Percentiles rank a stretch among this genome's conserved stretches.
phyloP scores from a whole-genome alignment of 2,113 vertebrate species.

The Callorhinus ursinus region DNA sequence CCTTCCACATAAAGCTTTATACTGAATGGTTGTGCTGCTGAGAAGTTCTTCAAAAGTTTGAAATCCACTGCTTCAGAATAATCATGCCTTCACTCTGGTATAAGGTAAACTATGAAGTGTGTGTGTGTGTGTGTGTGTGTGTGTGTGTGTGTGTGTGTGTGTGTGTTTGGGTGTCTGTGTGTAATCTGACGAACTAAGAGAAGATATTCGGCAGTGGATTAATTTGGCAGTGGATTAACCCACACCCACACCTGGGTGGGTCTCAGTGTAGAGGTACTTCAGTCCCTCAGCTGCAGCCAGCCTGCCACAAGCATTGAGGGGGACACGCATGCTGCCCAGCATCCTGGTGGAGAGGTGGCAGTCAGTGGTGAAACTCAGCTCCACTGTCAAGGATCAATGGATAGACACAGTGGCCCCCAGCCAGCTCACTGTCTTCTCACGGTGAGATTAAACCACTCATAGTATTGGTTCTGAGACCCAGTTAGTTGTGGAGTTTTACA shows the following conservation, averaged over 20 bases:
- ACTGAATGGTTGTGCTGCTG: not conserved
- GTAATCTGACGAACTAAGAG: not conserved
- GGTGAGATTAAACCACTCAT: not conserved
- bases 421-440: not conserved
- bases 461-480: not conserved
- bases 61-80: not conserved
- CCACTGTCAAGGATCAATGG: not conserved
- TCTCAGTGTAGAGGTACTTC: not conserved
- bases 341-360: not conserved
- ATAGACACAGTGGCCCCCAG: not conserved
- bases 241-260: not conserved
- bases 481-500: not conserved
- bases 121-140: too few species aligned
- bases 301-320: not conserved
- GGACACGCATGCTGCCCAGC: not conserved
- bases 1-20: not conserved
- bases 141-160: not conserved
- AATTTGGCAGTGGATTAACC: not conserved
- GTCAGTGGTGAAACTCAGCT: not conserved
- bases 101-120: not conserved
- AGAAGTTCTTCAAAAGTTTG: not conserved
- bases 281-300: not conserved
- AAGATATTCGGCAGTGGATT: not conserved
- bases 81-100: not conserved
- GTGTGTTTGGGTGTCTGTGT: not conserved